Conservation (phyloP, 2,113 vertebrate genomes). For the Notechis scutatus region DNA sequence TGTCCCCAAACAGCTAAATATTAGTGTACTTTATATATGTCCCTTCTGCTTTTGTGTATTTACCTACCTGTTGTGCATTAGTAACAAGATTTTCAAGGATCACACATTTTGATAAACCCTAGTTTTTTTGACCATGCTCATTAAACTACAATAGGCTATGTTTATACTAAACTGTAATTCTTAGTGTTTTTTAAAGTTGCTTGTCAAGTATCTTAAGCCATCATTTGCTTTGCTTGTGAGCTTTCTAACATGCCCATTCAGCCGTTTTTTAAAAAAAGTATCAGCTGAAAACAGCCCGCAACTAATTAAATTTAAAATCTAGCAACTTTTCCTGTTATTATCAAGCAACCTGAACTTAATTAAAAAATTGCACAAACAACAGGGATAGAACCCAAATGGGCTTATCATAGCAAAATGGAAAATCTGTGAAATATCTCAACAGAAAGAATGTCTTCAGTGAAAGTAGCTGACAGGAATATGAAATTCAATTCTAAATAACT, state of each 20-base stretch:
- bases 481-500: constrained; percentile 16
- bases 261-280: background rate
- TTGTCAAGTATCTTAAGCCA: background rate
- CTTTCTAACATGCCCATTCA: background rate
- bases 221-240: background rate
- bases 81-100: background rate
- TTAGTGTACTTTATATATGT: background rate
- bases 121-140: background rate
- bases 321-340: background rate
- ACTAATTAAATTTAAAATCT: background rate
- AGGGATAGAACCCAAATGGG: background rate
- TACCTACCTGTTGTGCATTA: background rate
- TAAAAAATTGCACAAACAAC: background rate
- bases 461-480: background rate
- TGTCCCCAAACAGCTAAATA: background rate
- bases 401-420: background rate
- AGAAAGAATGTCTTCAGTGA: constrained; percentile 8
- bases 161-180: background rate
- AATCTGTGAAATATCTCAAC: constrained; percentile 3
- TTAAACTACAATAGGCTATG: background rate
- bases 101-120: background rate
- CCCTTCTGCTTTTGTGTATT: background rate
- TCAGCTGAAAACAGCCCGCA: background rate
- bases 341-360: background rate
- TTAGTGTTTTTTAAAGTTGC: background rate